phyloP scores from a whole-genome alignment of 2,797 vertebrate genomes.

The Hippocampus kuda region DNA sequence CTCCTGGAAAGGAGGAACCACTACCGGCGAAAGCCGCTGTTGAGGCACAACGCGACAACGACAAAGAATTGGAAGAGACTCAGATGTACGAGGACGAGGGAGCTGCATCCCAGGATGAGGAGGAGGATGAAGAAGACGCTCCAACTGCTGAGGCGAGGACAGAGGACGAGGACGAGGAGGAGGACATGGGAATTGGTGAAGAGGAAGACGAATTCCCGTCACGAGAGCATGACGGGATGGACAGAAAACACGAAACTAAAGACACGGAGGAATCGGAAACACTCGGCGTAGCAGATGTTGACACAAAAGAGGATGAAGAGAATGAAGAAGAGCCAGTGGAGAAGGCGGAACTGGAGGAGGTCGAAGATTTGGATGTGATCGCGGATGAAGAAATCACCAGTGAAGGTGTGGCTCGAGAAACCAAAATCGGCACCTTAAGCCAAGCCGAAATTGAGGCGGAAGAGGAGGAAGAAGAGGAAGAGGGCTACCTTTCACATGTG shows the following conservation, averaged over 20 bases:
- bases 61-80: slow-evolving; percentile 50
- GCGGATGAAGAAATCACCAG: slow-evolving; percentile 71
- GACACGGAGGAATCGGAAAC: slow-evolving; percentile 69
- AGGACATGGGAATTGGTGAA: slow-evolving; percentile 69
- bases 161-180: slow-evolving; percentile 44
- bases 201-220: slow-evolving; percentile 70
- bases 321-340: slow-evolving; percentile 71
- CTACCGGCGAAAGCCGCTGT: slow-evolving; percentile 25
- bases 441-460: slow-evolving; percentile 46
- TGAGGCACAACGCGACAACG: slow-evolving; percentile 34
- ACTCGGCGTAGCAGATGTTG: slow-evolving; percentile 29
- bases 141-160: slow-evolving; percentile 45
- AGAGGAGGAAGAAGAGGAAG: slow-evolving; percentile 57
- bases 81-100: slow-evolving; percentile 68
- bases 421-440: slow-evolving; percentile 32
- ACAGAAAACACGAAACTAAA: slow-evolving; percentile 69
- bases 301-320: slow-evolving; percentile 44
- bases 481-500: slow-evolving; percentile 58
- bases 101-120: slow-evolving; percentile 63
- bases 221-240: slow-evolving; percentile 66
- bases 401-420: slow-evolving; percentile 45
- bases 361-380: slow-evolving; percentile 73
- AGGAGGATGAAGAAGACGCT: slow-evolving; percentile 55
- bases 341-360: slow-evolving; percentile 84
- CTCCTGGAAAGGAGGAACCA: slow-evolving; percentile 48